A percentile compares a stretch with the other conserved stretches of the same genome.
Evolutionary conservation across 2,888 invertebrate genomes (phyloP).

Genomic region (Tholera decimalis): DNA sequence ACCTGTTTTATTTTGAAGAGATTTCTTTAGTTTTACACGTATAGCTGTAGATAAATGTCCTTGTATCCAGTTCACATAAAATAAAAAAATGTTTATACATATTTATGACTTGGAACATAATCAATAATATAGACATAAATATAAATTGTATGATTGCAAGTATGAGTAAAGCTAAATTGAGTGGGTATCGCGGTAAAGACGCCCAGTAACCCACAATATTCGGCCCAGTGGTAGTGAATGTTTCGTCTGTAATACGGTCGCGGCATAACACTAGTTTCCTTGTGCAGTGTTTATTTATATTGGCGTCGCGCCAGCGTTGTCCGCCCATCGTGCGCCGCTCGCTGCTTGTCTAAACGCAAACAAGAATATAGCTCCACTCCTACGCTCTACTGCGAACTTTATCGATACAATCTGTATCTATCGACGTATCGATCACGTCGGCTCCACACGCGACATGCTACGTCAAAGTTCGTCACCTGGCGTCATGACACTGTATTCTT

Average conservation of each 20-base stretch:
- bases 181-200: conserved; percentile 66
- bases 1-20: conserved; percentile 4
- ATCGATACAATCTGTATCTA: conserved; percentile 81
- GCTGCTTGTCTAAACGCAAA: conserved; percentile 83
- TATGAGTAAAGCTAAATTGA: conserved; percentile 58
- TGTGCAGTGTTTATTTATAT: conserved; percentile 91
- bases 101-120: background rate
- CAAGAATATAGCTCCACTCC: conserved; percentile 81
- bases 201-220: conserved; percentile 90
- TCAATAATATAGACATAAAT: conserved; percentile 16
- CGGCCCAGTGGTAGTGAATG: conserved; percentile 90
- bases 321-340: conserved; percentile 83
- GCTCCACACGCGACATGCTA: conserved; percentile 71
- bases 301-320: conserved; percentile 88
- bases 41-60: background rate
- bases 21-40: background rate
- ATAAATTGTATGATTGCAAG: conserved; percentile 26
- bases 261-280: conserved; percentile 91
- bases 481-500: conserved; percentile 80
- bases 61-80: no score
- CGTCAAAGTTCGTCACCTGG: conserved; percentile 85
- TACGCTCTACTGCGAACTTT: conserved; percentile 78
- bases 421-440: conserved; percentile 83
- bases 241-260: conserved; percentile 91
- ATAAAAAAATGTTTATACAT: no score